Percentiles rank a stretch among this genome's conserved stretches.
phyloP scores from a whole-genome alignment of 2,888 invertebrate genomes.

The Netelia inedita region DNA sequence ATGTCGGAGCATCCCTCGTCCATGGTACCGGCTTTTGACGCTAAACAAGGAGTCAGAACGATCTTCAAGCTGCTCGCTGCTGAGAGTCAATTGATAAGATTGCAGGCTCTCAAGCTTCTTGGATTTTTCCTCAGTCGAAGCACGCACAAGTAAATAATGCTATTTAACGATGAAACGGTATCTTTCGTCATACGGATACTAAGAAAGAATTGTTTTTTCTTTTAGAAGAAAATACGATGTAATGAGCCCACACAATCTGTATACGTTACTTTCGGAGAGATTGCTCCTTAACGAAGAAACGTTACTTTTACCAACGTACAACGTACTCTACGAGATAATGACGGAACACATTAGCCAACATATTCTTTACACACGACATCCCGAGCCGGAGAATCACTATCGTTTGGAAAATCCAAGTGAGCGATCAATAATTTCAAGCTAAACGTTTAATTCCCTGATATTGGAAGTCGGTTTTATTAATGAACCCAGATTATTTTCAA shows the following conservation, averaged over 20 bases:
- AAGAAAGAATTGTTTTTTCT: slow-evolving; percentile 58
- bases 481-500: neutral
- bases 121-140: slow-evolving; percentile 99
- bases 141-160: slow-evolving; percentile 94
- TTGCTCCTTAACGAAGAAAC: slow-evolving; percentile 95
- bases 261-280: slow-evolving; percentile 97
- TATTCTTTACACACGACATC: slow-evolving; percentile 96
- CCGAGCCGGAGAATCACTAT: slow-evolving; percentile 97
- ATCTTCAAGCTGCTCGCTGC: slow-evolving; percentile 98
- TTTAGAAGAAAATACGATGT: slow-evolving; percentile 98
- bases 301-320: slow-evolving; percentile 97
- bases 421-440: slow-evolving; percentile 79
- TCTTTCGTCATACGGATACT: slow-evolving; percentile 21
- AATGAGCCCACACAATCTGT: slow-evolving; percentile 99
- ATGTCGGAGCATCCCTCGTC: slow-evolving; percentile 99
- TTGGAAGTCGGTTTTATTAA: no score
- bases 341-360: slow-evolving; percentile 99
- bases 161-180: slow-evolving; percentile 25
- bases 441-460: no score
- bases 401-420: slow-evolving; percentile 98
- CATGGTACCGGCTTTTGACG: slow-evolving; percentile 99
- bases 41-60: slow-evolving; percentile 97
- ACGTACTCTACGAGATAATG: slow-evolving; percentile 99
- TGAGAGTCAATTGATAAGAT: slow-evolving; percentile 97
- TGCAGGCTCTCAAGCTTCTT: slow-evolving; percentile 97